Base-by-base conservation (phyloP, 2,888 invertebrate species). In the Ophion slaviceki region DNA sequence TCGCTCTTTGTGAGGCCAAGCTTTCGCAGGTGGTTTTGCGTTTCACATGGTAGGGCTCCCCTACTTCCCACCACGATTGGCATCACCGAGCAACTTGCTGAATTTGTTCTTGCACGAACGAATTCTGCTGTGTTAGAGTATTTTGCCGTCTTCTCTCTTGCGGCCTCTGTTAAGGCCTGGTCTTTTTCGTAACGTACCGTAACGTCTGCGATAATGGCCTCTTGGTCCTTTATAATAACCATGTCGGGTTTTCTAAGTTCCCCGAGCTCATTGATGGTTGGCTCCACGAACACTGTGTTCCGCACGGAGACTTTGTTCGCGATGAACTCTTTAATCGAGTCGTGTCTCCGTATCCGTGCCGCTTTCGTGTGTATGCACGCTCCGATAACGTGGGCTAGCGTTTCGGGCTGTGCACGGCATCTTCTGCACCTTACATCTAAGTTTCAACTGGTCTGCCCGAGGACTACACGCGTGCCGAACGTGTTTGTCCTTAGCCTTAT, bases 11-110 rank as follows among this genome's bases (percentile, higher is more conserved):
- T 64, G 1, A 92, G 87, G 2, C 89, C 89, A 0, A 92, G 82
- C 59, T 82, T 81, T 4, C 64, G 62, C 0, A 92, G 86, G 32
- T 86, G 80, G 0, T 28, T 6, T 24, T 89, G 53, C 36, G 92
- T 93, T 74, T 86, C 78, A 85, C 78, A 89, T 62, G 92, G 92
- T 85, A 92, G 84, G 17, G 91, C 90, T 17, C 92, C 92, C 83
- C 92, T 86, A 66, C 92, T 91, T 7, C 92, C 92, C 24, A 92
- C 89, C 71, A 92, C 91, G 6, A 92, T 87, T 0, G 92, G 92
- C 74, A 92, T 87, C 68, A 92, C 91, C 62, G 87, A 80, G 0
- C 87, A 88, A 62, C 57, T 64, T 10, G 67, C 7, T 0, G 81
- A 88, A 6, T 84, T 86, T 1, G 61, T 61, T 5, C 82, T 0